These are phyloP conservation scores for Sylvia borin DNA, from an alignment of 2,797 vertebrate genomes.

Conservation along the genomic window DNA sequence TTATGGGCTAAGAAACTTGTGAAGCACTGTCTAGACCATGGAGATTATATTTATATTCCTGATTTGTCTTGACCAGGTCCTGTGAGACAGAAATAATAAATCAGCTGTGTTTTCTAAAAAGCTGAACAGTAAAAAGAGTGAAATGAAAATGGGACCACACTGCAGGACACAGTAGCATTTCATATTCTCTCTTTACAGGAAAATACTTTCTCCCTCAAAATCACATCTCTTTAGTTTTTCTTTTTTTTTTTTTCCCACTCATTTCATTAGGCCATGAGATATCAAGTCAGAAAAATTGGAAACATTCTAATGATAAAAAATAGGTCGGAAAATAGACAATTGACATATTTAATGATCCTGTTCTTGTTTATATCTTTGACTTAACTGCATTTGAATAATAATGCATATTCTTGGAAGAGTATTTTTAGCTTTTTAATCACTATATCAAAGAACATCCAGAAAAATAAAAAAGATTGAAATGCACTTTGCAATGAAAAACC, in stretches of 20 bases:
- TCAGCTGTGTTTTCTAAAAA: slow-evolving; percentile 10
- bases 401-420: not conserved
- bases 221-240: not conserved
- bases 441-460: not conserved
- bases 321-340: not conserved
- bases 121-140: not conserved
- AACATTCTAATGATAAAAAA: not conserved
- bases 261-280: not conserved
- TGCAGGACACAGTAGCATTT: not conserved
- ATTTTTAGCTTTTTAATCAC: slow-evolving; percentile 28
- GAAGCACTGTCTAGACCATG: not conserved
- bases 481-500: not conserved
- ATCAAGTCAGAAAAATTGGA: not conserved
- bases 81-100: slow-evolving; percentile 36
- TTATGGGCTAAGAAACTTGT: not conserved
- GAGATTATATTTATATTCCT: slow-evolving; percentile 46
- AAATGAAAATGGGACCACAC: not conserved
- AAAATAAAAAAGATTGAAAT: not conserved
- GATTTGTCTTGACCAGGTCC: slow-evolving; percentile 36
- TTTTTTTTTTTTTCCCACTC: not conserved
- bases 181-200: not conserved
- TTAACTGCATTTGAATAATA: slow-evolving; percentile 5
- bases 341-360: not conserved
- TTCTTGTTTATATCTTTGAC: not conserved
- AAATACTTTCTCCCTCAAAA: not conserved